Evolutionary conservation across 1,140 invertebrate genomes (phyloP), one percentile per base, ranked within the genome.

Genomic region (Tenebrio molitor): DNA sequence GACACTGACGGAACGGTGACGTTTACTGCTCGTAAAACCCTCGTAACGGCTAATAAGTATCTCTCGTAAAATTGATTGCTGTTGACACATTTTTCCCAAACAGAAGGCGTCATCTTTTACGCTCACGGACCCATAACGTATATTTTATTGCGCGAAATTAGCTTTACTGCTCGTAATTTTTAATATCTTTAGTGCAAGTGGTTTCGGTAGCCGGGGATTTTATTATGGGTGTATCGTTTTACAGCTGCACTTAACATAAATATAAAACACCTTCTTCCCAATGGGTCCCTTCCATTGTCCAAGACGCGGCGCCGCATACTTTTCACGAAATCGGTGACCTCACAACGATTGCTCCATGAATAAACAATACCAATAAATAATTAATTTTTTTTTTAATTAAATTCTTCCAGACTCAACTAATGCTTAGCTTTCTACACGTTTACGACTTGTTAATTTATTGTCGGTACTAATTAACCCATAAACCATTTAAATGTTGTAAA

Each of bases 21-120:
- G 73, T 80, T 81, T 81, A 80, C 69, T 70, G 76, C 66, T 77
- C 77, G 74, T 80, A 80, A 81, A 81, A 79, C 58, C 68, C 50
- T 79, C 78, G 78, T 81, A 75, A 77, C 78, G 74, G 78, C 80
- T 80, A 81, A 81, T 80, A 81, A 79, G 74, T 75, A 78, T 75
- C 72, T 72, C 72, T 78, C 80, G 76, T 81, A 79, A 81, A 81
- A 80, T 78, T 80, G 80, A 81, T 80, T 79, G 74, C 71, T 78
- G 80, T 80, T 77, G 76, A 77, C 74, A 77, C 76, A 72, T 78
- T 75, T 73, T 72, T 69, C 44, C 62, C 58, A 66, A 63, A 73
- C 64, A 72, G 73, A 73, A 75, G 73, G 73, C 72, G 74, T 74
- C 65, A 74, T 64, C 46, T 63, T 76, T 68, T 68, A 76, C 62